Conservation (phyloP, 1,140 invertebrate genomes). For the Drosophila arawakana region DNA sequence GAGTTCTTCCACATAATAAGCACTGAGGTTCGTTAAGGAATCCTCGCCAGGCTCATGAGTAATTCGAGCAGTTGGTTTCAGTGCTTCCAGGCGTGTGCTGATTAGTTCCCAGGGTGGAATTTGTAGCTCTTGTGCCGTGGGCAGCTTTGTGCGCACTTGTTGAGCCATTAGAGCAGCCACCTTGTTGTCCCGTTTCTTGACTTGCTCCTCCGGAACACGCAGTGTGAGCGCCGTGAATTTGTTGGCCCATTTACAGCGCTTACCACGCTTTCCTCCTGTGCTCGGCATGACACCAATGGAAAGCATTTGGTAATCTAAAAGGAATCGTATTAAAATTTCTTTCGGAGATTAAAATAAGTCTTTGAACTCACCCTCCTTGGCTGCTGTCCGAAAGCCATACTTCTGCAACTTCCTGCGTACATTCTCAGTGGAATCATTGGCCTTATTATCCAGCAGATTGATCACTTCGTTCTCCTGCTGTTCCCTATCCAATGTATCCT, state of each 20-base stretch:
- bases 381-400: slow-evolving; percentile 72
- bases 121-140: not conserved
- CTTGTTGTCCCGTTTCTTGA: slow-evolving; percentile 57
- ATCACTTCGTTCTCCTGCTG: slow-evolving; percentile 49
- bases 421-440: slow-evolving; percentile 38
- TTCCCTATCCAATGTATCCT: slow-evolving; percentile 23
- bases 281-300: slow-evolving; percentile 37
- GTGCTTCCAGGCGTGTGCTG: slow-evolving; percentile 24
- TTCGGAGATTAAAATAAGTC: not conserved
- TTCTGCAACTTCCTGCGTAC: slow-evolving; percentile 63
- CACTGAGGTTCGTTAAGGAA: slow-evolving; percentile 23
- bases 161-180: slow-evolving; percentile 54
- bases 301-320: slow-evolving; percentile 64
- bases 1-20: slow-evolving; percentile 63
- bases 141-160: slow-evolving; percentile 46
- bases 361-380: slow-evolving; percentile 57
- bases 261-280: slow-evolving; percentile 24
- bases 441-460: slow-evolving; percentile 36
- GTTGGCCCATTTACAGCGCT: slow-evolving; percentile 71
- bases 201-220: slow-evolving; percentile 58
- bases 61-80: slow-evolving; percentile 16
- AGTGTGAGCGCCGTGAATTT: slow-evolving; percentile 77
- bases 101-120: slow-evolving; percentile 38
- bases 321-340: not conserved
- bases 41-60: slow-evolving; percentile 29